These are phyloP conservation scores for Potamarius usumacintae DNA, from an alignment of 2,113 vertebrate species.

Conservation along the genomic window DNA sequence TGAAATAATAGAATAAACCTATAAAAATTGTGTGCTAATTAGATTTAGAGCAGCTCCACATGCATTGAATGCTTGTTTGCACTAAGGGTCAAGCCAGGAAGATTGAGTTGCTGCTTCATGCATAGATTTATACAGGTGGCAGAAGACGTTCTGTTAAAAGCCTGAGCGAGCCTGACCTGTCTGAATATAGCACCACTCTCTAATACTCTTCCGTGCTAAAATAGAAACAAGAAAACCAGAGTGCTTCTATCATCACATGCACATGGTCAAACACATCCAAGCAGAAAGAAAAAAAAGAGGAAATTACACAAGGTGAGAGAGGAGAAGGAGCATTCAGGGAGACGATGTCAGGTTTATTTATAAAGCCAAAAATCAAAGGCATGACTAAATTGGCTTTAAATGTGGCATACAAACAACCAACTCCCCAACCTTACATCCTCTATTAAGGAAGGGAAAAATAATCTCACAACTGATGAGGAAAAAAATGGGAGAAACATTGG, in stretches of 20 bases:
- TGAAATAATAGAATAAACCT: neutral
- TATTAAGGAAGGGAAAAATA: no score
- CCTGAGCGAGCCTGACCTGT: constrained; percentile 28
- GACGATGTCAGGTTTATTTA: neutral
- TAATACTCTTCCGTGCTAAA: constrained; percentile 24
- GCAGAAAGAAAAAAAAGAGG: neutral
- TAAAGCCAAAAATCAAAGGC: neutral
- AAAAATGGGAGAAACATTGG: neutral
- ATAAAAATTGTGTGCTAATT: neutral
- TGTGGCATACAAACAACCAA: neutral
- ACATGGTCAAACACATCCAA: neutral
- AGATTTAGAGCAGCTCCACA: neutral
- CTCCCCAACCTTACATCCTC: neutral
- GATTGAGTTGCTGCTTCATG: constrained; percentile 46
- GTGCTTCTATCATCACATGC: constrained; percentile 28
- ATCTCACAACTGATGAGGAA: neutral
- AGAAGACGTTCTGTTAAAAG: constrained; percentile 45
- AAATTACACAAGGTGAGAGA: neutral
- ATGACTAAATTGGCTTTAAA: neutral
- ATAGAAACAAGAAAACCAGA: constrained; percentile 28
- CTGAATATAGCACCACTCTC: constrained; percentile 45
- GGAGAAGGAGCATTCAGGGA: neutral
- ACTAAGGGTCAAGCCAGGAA: constrained; percentile 1
- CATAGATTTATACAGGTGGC: constrained; percentile 44
- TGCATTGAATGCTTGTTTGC: neutral